Base-by-base conservation (phyloP, 1,140 invertebrate genomes). In the Drosophila watanabei region DNA sequence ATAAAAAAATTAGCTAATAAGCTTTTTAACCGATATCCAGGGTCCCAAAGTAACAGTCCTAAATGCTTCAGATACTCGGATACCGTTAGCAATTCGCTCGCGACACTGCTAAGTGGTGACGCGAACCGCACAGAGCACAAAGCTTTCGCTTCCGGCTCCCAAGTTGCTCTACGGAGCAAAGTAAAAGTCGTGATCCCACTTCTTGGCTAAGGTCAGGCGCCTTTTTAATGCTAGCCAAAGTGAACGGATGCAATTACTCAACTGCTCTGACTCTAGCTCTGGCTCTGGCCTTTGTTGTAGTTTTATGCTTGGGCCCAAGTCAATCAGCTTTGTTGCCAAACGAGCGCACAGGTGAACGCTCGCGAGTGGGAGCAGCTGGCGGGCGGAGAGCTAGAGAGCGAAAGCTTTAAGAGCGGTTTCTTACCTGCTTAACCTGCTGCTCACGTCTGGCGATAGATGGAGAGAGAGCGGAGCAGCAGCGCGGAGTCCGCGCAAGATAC, bases 191-290 rank as follows among this genome's bases (percentile, higher is more conserved):
- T 69, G 49, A 80, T 83, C 77, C 81, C 70, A 85, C 66, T 60
- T 73, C 68, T 73, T 73, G 70, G 70, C 70, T 75, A 75, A 75
- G 71, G 71, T 75, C 71, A 75, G 69, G 56, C 68, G 69, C 54
- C 70, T 57, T 57, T 73, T 73, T 32, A 72, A 73, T 43, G 71
- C 70, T 73, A 35, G 63, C 51, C 64, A 89, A 87, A 87, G 84
- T 87, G 84, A 87, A 78, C 80, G 84, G 85, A 80, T 84, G 77
- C 76, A 89, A 62, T 80, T 70, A 83, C 82, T 84, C 68, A 75
- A 79, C 71, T 61, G 37, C 54, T 52, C 54, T 24, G 54, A 39
- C 33, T 56, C 30, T 35, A 4, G 6, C 51, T 35, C 33, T 16
- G 52, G 33, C 52, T 56, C 52, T 84, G 84, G 76, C 82, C 82